Percentiles rank a stretch among this genome's conserved stretches.
These are phyloP conservation scores for Columba guinea DNA, from an alignment of 2,797 vertebrate genomes.

Conservation along the genomic window DNA sequence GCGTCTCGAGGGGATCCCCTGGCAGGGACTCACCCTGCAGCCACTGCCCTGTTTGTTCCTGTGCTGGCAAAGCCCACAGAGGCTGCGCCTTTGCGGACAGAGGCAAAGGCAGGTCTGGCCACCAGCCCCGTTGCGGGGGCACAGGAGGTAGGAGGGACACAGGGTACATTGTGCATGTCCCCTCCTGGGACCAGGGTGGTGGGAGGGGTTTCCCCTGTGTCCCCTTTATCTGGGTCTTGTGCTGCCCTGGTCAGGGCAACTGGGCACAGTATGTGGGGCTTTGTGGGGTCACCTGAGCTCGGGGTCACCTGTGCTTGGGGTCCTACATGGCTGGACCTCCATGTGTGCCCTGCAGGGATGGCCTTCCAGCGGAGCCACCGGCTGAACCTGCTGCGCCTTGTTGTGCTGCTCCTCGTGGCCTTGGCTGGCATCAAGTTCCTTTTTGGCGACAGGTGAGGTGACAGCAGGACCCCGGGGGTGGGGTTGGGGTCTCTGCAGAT, in stretches of 20 bases:
- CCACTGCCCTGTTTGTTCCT: background rate
- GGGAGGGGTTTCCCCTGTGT: background rate
- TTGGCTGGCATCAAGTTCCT: constrained; percentile 68
- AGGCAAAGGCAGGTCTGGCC: background rate
- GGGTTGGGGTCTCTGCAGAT: fast-evolving
- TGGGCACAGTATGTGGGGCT: background rate
- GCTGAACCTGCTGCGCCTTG: constrained; percentile 63
- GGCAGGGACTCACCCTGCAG: background rate
- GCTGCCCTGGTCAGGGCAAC: background rate
- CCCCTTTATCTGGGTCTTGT: background rate
- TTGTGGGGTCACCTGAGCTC: background rate
- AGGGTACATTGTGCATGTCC: fast-evolving
- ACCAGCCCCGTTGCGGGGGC: background rate
- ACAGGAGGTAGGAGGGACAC: background rate
- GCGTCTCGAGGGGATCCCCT: background rate
- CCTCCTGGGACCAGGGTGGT: background rate
- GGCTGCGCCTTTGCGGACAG: background rate
- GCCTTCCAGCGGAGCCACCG: constrained; percentile 56
- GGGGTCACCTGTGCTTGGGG: background rate
- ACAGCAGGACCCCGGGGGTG: background rate
- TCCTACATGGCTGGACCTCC: fast-evolving
- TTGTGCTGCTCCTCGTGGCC: constrained; percentile 54
- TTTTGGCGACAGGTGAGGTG: constrained; percentile 58
- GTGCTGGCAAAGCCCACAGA: background rate
- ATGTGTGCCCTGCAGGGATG: constrained; percentile 15